Conservation (phyloP, 2,888 invertebrate genomes). For the Plusia festucae region DNA sequence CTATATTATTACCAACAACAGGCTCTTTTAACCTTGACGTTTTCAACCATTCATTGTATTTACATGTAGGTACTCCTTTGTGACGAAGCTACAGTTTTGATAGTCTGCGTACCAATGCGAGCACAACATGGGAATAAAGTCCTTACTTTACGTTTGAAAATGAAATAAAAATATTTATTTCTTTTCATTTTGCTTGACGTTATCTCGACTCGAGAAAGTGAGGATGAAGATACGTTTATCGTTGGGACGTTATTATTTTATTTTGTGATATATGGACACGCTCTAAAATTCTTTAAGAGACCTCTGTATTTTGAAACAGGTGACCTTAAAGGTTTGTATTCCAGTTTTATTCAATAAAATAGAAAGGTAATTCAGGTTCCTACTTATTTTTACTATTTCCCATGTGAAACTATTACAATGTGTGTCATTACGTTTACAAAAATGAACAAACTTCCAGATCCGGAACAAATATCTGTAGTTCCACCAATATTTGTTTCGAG, state of each 20-base stretch:
- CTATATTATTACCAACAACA: conserved; percentile 33
- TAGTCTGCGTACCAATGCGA: not conserved
- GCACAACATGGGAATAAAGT: not conserved
- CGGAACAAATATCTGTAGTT: not conserved
- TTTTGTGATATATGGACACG: conserved; percentile 2
- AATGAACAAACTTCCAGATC: not conserved
- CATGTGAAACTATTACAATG: not conserved
- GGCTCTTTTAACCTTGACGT: conserved; percentile 30
- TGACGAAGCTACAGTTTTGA: not conserved
- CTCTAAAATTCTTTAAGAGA: not conserved
- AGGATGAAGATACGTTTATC: conserved; percentile 27
- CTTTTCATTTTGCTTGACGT: conserved; percentile 22
- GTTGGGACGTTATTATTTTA: conserved; percentile 26
- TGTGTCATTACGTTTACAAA: not conserved
- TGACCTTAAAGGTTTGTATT: not conserved
- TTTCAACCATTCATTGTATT: not conserved
- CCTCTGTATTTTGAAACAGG: not conserved
- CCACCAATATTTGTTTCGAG: not conserved
- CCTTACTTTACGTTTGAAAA: conserved; percentile 20
- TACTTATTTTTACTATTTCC: not conserved
- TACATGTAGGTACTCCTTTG: not conserved
- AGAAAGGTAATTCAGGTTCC: no score
- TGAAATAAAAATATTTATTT: conserved; percentile 26
- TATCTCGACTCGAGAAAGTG: conserved; percentile 19
- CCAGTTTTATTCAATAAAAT: not conserved